These are phyloP conservation scores for Whitmania pigra DNA, from an alignment of 1,140 invertebrate species.

Conservation along the genomic window DNA sequence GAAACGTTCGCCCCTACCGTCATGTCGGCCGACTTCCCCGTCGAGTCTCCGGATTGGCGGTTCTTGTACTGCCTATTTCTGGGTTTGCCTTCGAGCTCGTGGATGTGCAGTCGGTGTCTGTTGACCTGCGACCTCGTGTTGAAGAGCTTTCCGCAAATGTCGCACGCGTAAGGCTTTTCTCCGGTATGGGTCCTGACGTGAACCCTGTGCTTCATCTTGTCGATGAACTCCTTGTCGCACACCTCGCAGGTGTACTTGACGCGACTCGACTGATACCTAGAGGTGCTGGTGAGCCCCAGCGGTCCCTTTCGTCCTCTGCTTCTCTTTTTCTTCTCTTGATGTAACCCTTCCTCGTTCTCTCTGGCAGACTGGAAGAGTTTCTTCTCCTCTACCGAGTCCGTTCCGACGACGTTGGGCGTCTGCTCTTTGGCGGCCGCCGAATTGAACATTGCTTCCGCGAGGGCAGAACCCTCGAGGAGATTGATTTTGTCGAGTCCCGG, in stretches of 20 bases:
- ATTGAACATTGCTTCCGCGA: neutral
- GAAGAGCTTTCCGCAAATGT: constrained; percentile 94
- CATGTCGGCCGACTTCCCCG: neutral
- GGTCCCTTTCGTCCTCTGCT: neutral
- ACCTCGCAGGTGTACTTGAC: constrained; percentile 5
- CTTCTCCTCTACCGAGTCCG: neutral
- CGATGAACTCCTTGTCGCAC: constrained; percentile 18
- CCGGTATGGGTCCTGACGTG: constrained; percentile 94
- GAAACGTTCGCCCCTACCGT: neutral
- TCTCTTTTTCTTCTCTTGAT: neutral
- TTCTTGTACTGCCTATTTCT: neutral
- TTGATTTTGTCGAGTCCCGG: constrained; percentile 10
- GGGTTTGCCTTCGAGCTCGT: constrained; percentile 6
- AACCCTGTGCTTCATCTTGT: constrained; percentile 6
- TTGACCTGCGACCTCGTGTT: constrained; percentile 26
- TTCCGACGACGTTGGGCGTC: neutral
- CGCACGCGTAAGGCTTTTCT: constrained; percentile 89
- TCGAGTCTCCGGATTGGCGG: neutral
- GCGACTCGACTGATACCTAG: neutral
- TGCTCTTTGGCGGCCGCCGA: neutral
- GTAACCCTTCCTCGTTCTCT: neutral
- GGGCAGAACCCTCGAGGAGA: neutral
- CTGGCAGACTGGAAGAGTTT: neutral
- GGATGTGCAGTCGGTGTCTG: constrained; percentile 1
- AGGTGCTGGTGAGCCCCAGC: neutral